These are phyloP conservation scores for Amphiprion ocellaris DNA, from an alignment of 2,113 vertebrate genomes.

Conservation along the genomic window DNA sequence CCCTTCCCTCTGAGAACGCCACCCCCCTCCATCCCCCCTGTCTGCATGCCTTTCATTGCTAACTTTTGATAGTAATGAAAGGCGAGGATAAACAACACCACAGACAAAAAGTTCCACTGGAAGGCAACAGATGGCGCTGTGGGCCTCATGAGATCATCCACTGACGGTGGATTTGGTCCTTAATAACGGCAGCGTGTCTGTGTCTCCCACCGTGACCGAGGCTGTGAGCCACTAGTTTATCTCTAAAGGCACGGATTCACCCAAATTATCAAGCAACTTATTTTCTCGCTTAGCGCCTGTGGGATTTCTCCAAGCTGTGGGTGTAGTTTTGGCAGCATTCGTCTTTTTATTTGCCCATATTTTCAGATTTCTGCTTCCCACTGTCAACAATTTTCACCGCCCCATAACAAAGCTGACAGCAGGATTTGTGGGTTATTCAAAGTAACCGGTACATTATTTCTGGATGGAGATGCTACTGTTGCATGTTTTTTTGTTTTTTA, in stretches of 20 bases:
- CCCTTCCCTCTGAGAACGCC: constrained; percentile 60
- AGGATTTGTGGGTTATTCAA: too few relatives aligned
- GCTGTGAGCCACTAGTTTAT: constrained; percentile 3
- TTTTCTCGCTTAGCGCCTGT: not conserved
- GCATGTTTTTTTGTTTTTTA: too few relatives aligned
- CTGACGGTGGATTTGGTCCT: constrained; percentile 9
- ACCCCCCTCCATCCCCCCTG: constrained; percentile 42
- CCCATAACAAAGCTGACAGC: not conserved
- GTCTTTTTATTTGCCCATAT: not conserved
- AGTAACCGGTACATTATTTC: too few relatives aligned
- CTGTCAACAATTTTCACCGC: not conserved
- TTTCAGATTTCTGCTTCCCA: not conserved
- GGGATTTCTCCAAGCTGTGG: not conserved
- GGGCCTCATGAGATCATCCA: constrained; percentile 33
- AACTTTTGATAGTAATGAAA: constrained; percentile 74
- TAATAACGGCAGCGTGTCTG: constrained; percentile 42
- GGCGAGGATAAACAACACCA: constrained; percentile 55
- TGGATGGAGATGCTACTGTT: too few relatives aligned
- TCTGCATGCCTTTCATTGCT: constrained; percentile 75
- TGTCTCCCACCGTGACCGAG: constrained; percentile 19
- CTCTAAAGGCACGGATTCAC: not conserved
- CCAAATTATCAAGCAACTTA: constrained; percentile 8
- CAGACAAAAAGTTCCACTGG: constrained; percentile 20
- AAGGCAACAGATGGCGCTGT: constrained; percentile 74
- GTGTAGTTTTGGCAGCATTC: not conserved